phyloP scores from a whole-genome alignment of 2,888 invertebrate species.

The Cheilosia grossa region DNA sequence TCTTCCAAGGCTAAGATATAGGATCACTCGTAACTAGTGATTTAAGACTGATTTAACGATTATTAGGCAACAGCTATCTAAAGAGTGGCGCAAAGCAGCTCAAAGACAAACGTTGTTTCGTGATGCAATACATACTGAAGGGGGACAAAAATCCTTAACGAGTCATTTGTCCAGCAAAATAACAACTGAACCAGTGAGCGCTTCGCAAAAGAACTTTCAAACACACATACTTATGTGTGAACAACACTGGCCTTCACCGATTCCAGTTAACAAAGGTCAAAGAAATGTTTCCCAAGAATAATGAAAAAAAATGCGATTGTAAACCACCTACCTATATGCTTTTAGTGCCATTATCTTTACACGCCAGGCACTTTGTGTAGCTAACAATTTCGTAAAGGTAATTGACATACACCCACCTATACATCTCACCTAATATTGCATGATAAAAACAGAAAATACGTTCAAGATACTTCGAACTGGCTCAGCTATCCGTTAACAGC shows the following conservation, averaged over 20 bases:
- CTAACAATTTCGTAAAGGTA: constrained; percentile 56
- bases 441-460: constrained; percentile 22
- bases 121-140: no score
- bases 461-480: background rate
- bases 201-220: background rate
- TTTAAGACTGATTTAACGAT: no score
- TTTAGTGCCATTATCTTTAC: constrained; percentile 37
- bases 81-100: no score
- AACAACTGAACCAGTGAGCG: background rate
- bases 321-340: background rate
- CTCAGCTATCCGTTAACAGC: constrained; percentile 44
- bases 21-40: no score
- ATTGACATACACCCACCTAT: constrained; percentile 58
- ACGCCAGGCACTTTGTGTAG: constrained; percentile 32
- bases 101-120: no score
- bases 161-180: background rate
- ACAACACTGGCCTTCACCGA: background rate
- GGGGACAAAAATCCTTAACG: no score
- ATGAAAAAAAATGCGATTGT: background rate
- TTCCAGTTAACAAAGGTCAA: background rate
- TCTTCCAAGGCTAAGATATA: no score
- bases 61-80: no score
- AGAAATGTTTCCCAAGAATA: background rate
- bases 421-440: constrained; percentile 14
- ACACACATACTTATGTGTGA: background rate